Base-by-base conservation (phyloP, 2,797 vertebrate species). In the Coendou prehensilis region DNA sequence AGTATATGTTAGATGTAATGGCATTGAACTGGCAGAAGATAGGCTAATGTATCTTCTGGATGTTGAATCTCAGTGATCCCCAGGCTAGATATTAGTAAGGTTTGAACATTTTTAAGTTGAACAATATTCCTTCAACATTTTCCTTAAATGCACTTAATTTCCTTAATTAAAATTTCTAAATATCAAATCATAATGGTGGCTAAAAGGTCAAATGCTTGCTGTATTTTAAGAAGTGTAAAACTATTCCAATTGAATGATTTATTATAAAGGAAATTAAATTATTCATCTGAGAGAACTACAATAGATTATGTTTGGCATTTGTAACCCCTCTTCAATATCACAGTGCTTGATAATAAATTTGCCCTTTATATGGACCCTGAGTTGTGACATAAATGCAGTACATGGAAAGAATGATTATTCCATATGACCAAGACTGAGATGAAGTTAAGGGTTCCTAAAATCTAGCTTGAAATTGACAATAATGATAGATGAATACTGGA, bases 131-230 rank as follows among this genome's bases (percentile, higher is more conserved):
- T 81, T 91, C 57, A 93, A 85, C 95, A 33, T 85, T 93, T 94
- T 85, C 7, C 52, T 96, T 92, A 91, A 96, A 76, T 95, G 71
- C 85, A 84, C 95, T 94, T 97, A 90, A 94, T 92, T 95, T 96
- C 64, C 59, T 91, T 94, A 95, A 95, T 96, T 95, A 96, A 94
- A 86, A 18, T 69, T 86, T 92, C 57, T 90, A 91, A 95, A 91
- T 93, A 86, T 79, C 90, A 96, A 88, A 84, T 96, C 4, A 71
- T 89, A 26, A 69, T 76, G 6, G 87, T 84, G 33, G 10, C 18
- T 89, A 57, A 95, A 92, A 96, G 67, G 52, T 95, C 87, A 96
- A 95, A 95, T 87, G 45, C 80, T 80, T 94, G 15, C 47, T 89
- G 18, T 88, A 75, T 93, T 96, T 97, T 87, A 83, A 87, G 47